phyloP scores from a whole-genome alignment of 2,888 invertebrate species.

The Craniophora ligustri region DNA sequence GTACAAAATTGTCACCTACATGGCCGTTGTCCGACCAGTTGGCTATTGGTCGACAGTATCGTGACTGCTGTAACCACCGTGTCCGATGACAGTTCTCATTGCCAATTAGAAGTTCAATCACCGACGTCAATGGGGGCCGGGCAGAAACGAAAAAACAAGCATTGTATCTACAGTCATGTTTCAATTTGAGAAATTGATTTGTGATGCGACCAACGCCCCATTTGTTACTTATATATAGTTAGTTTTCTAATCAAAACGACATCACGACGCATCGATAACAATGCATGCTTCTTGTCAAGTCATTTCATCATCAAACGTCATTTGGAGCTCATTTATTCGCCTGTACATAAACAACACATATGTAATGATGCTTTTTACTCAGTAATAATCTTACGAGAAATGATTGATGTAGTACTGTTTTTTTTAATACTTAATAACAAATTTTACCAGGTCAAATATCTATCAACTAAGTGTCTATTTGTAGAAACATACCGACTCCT shows the following conservation, averaged over 20 bases:
- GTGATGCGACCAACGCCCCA: constrained; percentile 66
- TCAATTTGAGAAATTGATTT: constrained; percentile 83
- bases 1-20: constrained; percentile 40
- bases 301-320: constrained; percentile 57
- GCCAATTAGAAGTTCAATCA: constrained; percentile 85
- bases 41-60: constrained; percentile 45
- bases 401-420: constrained; percentile 37
- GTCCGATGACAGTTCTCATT: constrained; percentile 71
- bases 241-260: constrained; percentile 64
- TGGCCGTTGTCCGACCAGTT: constrained; percentile 17
- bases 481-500: too few species aligned
- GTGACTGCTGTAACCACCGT: constrained; percentile 67
- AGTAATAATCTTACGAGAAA: constrained; percentile 26
- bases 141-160: constrained; percentile 65
- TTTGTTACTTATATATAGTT: constrained; percentile 56
- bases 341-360: constrained; percentile 48
- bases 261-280: constrained; percentile 64
- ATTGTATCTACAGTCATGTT: constrained; percentile 71
- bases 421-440: too few species aligned
- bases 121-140: constrained; percentile 68
- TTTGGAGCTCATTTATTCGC: constrained; percentile 54
- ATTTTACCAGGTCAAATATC: too few species aligned
- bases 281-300: constrained; percentile 55
- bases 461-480: too few species aligned
- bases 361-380: constrained; percentile 43